Base-by-base conservation (phyloP, 2,113 vertebrate species). In the Myrmecophaga tridactyla region DNA sequence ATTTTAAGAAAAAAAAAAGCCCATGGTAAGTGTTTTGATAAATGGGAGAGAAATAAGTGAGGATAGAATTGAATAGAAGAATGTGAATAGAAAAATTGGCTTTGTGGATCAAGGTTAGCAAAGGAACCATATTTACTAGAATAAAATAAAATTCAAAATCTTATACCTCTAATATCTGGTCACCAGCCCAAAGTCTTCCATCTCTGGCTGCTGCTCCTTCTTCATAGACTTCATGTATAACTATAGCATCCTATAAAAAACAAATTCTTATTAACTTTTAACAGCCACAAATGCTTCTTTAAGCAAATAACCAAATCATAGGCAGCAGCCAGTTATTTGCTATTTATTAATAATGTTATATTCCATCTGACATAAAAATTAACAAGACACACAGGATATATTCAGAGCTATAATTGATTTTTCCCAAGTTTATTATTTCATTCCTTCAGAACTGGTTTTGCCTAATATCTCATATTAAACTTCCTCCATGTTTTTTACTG, bases 151-250 rank as follows among this genome's bases (percentile, higher is more conserved):
- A 43, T 46, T 17, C 15, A 41, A 31, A 91, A 51, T 29, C 0
- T 9, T 86, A 97, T 97, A 99, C 99, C 99, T 99, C 99, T 29
- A 99, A 97, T 86, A 99, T 99, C 96, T 99, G 99, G 97, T 99
- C 99, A 43, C 99, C 99, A 0, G 99, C 99, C 99, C 99, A 99
- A 41, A 99, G 99, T 43, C 99, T 98, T 15, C 99, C 99, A 48
- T 99, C 99, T 94, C 99, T 98, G 48, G 99, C 99, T 62, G 99
- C 99, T 8, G 99, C 99, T 53, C 99, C 99, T 97, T 99, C 99
- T 89, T 99, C 99, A 81, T 99, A 99, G 12, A 99, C 99, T 98
- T 99, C 99, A 81, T 99, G 99, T 96, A 99, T 99, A 97, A 99
- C 98, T 10, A 99, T 99, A 89, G 99, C 99, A 2, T 99, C 99